Conservation (phyloP, 2,888 invertebrate species). For the Caenorhabditis sinica region DNA sequence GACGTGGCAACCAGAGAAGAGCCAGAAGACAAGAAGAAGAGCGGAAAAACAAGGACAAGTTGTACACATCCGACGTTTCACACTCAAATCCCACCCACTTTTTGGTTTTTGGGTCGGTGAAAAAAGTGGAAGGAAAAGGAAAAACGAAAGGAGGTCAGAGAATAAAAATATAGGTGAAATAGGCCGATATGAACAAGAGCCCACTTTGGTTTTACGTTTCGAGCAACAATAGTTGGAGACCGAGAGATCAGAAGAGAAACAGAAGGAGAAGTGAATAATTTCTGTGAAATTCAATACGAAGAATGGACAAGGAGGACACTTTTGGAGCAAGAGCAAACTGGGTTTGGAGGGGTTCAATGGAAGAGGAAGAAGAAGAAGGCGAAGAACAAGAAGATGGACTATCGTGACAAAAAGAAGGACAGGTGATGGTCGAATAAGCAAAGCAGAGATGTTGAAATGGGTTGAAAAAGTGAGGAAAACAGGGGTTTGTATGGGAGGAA, state of each 20-base stretch:
- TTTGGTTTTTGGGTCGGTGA: conserved; percentile 27
- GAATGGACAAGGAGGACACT: conserved; percentile 20
- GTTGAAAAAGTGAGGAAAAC: conserved; percentile 24
- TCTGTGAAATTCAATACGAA: conserved; percentile 48
- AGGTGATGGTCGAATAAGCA: conserved; percentile 58
- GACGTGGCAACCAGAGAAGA: conserved; percentile 36
- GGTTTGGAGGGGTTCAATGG: conserved; percentile 2
- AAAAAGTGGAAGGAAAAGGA: background rate
- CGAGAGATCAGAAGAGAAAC: conserved; percentile 36
- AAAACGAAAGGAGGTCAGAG: conserved; percentile 30
- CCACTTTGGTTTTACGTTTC: conserved; percentile 34
- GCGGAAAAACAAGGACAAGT: conserved; percentile 21
- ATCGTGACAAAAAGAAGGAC: conserved; percentile 17
- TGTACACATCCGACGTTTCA: conserved; percentile 40
- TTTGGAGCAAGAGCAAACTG: conserved; percentile 7
- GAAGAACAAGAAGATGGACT: conserved; percentile 24
- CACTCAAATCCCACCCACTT: conserved; percentile 47
- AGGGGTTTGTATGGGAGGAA: conserved; percentile 2
- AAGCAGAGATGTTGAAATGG: conserved; percentile 32
- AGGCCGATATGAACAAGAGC: background rate
- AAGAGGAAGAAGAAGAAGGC: conserved; percentile 13
- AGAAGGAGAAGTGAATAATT: conserved; percentile 42
- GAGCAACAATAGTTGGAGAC: conserved; percentile 7
- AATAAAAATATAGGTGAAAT: conserved; percentile 41
- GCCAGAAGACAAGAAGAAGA: background rate